Base-by-base conservation (phyloP, 2,888 invertebrate species). In the Ceriagrion tenellum region DNA sequence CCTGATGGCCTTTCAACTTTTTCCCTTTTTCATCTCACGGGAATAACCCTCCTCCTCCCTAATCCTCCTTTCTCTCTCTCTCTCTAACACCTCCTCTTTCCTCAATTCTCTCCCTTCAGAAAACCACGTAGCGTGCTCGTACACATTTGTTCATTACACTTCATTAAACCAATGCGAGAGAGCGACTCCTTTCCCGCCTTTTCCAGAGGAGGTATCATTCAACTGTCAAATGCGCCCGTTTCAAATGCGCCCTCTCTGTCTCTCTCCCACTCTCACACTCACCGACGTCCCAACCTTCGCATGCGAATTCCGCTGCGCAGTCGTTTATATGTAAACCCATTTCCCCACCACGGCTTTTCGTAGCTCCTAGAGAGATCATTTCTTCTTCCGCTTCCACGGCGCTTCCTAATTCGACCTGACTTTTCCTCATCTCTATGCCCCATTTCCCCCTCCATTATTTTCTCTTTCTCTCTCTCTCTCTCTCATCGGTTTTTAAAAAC, bases 141-240 rank as follows among this genome's bases (percentile, higher is more conserved):
- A 35, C 90, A 23, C 69, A 63, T 93, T 93, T 93, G 93, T 93
- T 93, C 93, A 93, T 93, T 74, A 93, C 93, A 55, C 69, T 74
- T 69, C 93, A 93, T 93, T 93, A 74, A 93, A 93, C 69, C 93
- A 74, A 93, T 93, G 93, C 40, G 69, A 10, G 69, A 40, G 4
- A 47, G 8, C 2, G n/a, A n/a, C 26, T 26, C 69, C 69, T 69
- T 69, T n/a, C n/a, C 69, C 18, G 47, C 47, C 59, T 20, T 26
- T 69, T 81, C 35, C 35, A n/a, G 81, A 35, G 35, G 81, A 81
- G 81, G 18, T 81, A 81, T 81, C 81, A 35, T 81, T 81, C 81
- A 81, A 26, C 81, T 81, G 81, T 81, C 81, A 81, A 81, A 81
- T 81, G 23, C 81, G 35, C 12, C 30, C 35, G 81, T 13, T 81